phyloP scores from a whole-genome alignment of 2,888 invertebrate species.

The Drosophila pseudotalamancana region DNA sequence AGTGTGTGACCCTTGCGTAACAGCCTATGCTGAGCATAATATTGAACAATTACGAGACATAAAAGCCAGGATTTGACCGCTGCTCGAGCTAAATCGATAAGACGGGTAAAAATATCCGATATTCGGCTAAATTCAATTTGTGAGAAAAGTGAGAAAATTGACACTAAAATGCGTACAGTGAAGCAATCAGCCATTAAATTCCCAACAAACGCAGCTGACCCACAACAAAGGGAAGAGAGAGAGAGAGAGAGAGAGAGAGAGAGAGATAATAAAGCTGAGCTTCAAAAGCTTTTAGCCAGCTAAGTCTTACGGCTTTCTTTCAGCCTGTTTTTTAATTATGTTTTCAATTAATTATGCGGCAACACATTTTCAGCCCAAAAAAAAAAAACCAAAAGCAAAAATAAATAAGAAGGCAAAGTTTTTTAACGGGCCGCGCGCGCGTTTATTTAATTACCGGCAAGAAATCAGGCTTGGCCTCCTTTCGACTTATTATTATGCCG shows the following conservation, averaged over 20 bases:
- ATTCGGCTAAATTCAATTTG: slow-evolving; percentile 57
- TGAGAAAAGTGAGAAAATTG: slow-evolving; percentile 46
- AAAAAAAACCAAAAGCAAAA: no score
- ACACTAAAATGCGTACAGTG: slow-evolving; percentile 30
- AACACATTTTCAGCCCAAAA: slow-evolving; percentile 54
- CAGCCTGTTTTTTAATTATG: slow-evolving; percentile 66
- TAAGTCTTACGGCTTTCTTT: neutral
- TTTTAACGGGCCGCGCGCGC: slow-evolving; percentile 35
- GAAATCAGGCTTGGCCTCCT: slow-evolving; percentile 30
- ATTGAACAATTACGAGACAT: slow-evolving; percentile 54
- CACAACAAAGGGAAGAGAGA: neutral
- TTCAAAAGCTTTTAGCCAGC: slow-evolving; percentile 26
- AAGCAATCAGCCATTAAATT: slow-evolving; percentile 40
- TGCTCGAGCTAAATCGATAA: slow-evolving; percentile 53
- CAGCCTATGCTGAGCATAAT: slow-evolving; percentile 35
- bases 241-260: neutral
- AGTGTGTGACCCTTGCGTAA: slow-evolving; percentile 22
- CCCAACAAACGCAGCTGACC: slow-evolving; percentile 19
- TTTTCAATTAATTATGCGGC: slow-evolving; percentile 78
- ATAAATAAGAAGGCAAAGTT: no score
- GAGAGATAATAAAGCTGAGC: slow-evolving; percentile 23
- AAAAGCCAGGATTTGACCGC: slow-evolving; percentile 30
- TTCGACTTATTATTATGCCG: slow-evolving; percentile 70
- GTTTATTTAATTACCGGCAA: slow-evolving; percentile 62
- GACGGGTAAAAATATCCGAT: slow-evolving; percentile 48